Conservation (phyloP, 2,797 vertebrate genomes). For the Paguma larvata region DNA sequence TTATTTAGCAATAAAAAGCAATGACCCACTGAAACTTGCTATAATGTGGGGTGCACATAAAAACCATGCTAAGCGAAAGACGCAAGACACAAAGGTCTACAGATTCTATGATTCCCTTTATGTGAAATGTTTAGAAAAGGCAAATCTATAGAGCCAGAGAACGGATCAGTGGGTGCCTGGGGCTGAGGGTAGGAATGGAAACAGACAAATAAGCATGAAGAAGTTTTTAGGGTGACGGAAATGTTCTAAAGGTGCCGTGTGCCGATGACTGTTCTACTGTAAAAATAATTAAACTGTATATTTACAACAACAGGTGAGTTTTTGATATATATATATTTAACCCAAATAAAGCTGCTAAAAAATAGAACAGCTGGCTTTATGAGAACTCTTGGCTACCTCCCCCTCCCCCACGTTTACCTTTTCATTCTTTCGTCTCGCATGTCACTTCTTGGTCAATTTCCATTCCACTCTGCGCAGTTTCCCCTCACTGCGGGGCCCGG, state of each 20-base stretch:
- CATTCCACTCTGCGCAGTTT: not conserved
- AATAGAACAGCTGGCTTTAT: not conserved
- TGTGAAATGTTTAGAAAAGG: slow-evolving; percentile 24
- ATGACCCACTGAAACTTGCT: not conserved
- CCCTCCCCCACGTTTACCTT: not conserved
- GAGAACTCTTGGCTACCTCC: not conserved
- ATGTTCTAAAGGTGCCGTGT: not conserved
- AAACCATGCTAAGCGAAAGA: not conserved
- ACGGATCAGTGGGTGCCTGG: not conserved
- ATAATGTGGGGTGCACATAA: not conserved
- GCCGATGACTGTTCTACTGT: not conserved
- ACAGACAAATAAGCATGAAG: not conserved
- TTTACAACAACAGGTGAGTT: not conserved
- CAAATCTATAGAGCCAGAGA: not conserved
- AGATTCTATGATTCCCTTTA: not conserved
- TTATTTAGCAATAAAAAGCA: not conserved
- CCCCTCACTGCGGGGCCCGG: not conserved
- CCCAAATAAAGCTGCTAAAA: not conserved
- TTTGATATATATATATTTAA: not conserved
- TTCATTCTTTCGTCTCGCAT: not conserved
- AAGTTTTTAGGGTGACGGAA: not conserved
- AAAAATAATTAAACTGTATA: not conserved
- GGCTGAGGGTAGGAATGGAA: not conserved
- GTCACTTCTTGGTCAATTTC: not conserved
- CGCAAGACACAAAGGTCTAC: not conserved